These are phyloP conservation scores for Iselma pallidipennis DNA, from an alignment of 2,888 invertebrate species.

Conservation along the genomic window DNA sequence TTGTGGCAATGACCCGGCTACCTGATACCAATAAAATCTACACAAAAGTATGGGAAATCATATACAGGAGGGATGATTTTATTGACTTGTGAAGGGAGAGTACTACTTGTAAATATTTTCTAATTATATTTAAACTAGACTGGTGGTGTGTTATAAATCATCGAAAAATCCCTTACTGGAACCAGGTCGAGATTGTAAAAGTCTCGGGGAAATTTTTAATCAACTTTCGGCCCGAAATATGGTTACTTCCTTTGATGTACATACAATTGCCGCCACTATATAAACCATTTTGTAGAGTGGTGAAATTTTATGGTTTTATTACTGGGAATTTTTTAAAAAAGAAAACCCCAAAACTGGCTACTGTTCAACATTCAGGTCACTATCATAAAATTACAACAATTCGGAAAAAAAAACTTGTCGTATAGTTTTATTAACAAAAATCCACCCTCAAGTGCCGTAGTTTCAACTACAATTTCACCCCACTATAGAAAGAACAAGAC, in stretches of 20 bases:
- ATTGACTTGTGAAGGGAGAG: slow-evolving; percentile 24
- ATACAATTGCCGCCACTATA: background rate
- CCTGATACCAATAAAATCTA: slow-evolving; percentile 27
- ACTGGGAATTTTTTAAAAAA: slow-evolving; percentile 4
- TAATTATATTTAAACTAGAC: slow-evolving; percentile 25
- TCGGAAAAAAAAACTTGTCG: background rate
- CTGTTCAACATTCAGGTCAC: background rate
- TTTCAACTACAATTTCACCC: background rate
- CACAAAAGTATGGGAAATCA: too few relatives aligned
- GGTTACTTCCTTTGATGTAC: slow-evolving; percentile 12
- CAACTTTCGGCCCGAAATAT: background rate
- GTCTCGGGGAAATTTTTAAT: background rate
- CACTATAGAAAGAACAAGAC: background rate
- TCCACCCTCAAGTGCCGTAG: background rate
- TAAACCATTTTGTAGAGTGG: too few relatives aligned
- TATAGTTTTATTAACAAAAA: background rate
- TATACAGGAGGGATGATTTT: slow-evolving; percentile 15
- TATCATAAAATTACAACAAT: background rate
- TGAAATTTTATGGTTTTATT: slow-evolving; percentile 24
- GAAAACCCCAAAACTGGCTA: background rate
- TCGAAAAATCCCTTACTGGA: background rate
- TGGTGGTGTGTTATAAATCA: slow-evolving; percentile 24
- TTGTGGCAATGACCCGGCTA: slow-evolving; percentile 10
- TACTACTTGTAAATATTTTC: slow-evolving; percentile 10
- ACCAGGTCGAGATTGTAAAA: slow-evolving; percentile 12